phyloP scores from a whole-genome alignment of 2,113 vertebrate genomes.

The Apaloderma vittatum region DNA sequence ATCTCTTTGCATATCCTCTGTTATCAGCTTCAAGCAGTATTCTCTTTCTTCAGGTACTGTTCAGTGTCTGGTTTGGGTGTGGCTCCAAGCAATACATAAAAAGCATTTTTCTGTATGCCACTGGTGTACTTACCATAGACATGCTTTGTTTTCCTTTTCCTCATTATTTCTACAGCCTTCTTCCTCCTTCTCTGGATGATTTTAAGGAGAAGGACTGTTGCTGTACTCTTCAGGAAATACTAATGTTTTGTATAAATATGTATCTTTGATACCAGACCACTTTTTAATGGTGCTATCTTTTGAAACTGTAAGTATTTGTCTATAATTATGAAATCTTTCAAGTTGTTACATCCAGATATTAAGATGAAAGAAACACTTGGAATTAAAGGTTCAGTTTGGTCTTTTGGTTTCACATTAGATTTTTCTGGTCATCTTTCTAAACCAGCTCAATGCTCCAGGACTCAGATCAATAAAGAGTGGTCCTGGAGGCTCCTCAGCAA shows the following conservation, averaged over 20 bases:
- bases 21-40: not conserved
- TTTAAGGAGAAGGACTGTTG: not conserved
- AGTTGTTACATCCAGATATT: not conserved
- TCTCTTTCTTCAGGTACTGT: not conserved
- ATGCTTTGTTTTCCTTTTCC: not conserved
- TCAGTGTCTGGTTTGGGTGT: not conserved
- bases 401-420: not conserved
- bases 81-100: not conserved
- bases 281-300: not conserved
- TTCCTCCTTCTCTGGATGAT: not conserved
- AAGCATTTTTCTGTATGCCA: not conserved
- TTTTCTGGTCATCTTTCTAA: not conserved
- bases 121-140: not conserved
- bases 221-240: not conserved
- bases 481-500: not conserved
- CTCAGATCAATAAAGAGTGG: not conserved
- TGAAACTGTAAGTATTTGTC: not conserved
- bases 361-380: not conserved
- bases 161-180: not conserved
- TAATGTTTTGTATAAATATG: not conserved
- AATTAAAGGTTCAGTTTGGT: not conserved
- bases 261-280: not conserved
- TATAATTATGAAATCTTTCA: not conserved
- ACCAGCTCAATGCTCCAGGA: not conserved
- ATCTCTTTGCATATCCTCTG: not conserved